Conservation (phyloP, 1,140 invertebrate genomes). For the Lanistes nyassanus region DNA sequence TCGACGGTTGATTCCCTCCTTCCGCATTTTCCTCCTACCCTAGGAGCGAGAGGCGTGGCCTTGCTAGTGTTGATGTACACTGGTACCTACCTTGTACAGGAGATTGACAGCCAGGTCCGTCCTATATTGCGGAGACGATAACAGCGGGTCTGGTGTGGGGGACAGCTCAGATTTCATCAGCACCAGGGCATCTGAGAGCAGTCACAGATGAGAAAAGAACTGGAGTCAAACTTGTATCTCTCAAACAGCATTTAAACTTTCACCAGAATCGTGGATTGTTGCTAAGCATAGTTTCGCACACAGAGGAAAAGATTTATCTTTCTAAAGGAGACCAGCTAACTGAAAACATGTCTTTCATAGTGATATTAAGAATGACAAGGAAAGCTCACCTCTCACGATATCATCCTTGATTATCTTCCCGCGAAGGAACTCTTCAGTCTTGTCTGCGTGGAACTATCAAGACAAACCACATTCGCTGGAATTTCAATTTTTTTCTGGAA, state of each 20-base stretch:
- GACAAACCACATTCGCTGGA: background rate
- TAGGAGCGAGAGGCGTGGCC: no score
- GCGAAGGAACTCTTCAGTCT: conserved; percentile 76
- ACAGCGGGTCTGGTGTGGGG: conserved; percentile 72
- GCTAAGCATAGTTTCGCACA: no score
- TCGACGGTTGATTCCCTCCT: no score
- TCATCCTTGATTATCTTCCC: conserved; percentile 66
- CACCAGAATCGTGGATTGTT: no score
- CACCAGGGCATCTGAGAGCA: conserved; percentile 59
- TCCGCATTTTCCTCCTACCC: no score
- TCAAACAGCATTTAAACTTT: no score
- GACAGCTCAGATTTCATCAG: conserved; percentile 73
- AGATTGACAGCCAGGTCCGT: conserved; percentile 63
- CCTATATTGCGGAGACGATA: conserved; percentile 75
- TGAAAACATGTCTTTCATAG: background rate
- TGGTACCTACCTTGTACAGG: conserved; percentile 72
- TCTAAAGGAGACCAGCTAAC: background rate
- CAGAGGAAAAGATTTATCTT: background rate
- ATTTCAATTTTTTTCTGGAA: no score
- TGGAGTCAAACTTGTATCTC: no score
- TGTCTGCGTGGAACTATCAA: conserved; percentile 73
- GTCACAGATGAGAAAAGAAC: background rate
- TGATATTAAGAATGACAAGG: background rate
- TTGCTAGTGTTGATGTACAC: background rate
- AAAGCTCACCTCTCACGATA: conserved; percentile 22